Base-by-base conservation (phyloP, 2,888 invertebrate species). In the Crocallis elinguaria region DNA sequence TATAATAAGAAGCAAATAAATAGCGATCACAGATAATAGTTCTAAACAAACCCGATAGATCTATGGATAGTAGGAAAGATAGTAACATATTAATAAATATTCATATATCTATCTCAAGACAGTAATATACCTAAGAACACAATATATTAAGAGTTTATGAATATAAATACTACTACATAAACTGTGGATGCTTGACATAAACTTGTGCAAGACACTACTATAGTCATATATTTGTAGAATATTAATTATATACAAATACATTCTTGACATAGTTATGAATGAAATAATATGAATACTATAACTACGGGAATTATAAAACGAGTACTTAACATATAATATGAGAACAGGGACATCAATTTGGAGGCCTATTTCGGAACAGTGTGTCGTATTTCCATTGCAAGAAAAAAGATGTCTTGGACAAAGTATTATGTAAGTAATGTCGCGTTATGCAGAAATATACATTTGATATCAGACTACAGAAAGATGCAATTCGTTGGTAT, bases 1-100 rank as follows among this genome's bases (percentile, higher is more conserved):
- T 75, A 73, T 63, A 69, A 75, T 76, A 84, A 76, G 78, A 85
- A 83, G 84, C 70, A 73, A 79, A 76, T 69, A 75, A 80, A 78
- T 66, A 73, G 75, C 77, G 71, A 60, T 58, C 68, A 73, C 66
- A 69, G 58, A 66, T 52, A n/a, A 46, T 45, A 71, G 66, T 69
- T 79, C 71, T 67, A 73, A 75, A 77, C 73, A 75, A 75, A 79
- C 67, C 69, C 67, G 70, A 69, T 62, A 69, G 64, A 55, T 69
- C 72, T 78, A 79, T 67, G 49, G 55, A 70, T 71, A 66, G 64
- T 43, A 67, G 63, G 50, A 67, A 67, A 67, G 49, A 57, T 46
- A 57, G n/a, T n/a, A n/a, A 57, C 43, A 17, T 60, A 60, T 65
- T 64, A 53, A 49, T 56, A 44, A 50, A 61, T 57, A 53, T 23